A percentile compares a stretch with the other conserved stretches of the same genome.
phyloP scores from a whole-genome alignment of 2,797 vertebrate species.

The Sparidentex hasta region DNA sequence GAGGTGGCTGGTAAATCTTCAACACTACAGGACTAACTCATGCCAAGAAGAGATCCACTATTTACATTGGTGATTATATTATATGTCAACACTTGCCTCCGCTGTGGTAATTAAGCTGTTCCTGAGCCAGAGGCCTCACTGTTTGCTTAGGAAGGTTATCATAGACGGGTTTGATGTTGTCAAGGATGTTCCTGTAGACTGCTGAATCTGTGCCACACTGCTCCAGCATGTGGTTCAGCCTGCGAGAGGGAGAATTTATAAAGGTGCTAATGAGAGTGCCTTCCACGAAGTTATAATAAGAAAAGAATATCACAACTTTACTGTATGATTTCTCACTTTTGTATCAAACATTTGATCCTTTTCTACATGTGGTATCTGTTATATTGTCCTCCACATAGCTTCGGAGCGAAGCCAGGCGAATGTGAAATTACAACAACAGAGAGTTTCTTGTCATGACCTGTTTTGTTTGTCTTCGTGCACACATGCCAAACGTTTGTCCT shows the following conservation, averaged over 20 bases:
- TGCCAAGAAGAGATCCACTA: constrained; percentile 45
- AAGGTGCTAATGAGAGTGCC: constrained; percentile 51
- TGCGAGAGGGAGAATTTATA: not conserved
- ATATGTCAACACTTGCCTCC: constrained; percentile 22
- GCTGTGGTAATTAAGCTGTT: constrained; percentile 25
- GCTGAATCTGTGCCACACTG: not conserved
- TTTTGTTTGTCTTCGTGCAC: not conserved
- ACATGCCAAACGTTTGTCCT: constrained; percentile 8
- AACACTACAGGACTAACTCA: constrained; percentile 6
- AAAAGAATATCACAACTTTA: not conserved
- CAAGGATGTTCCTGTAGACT: not conserved
- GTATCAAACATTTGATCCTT: not conserved
- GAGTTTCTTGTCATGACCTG: constrained; percentile 4
- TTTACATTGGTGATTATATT: constrained; percentile 35
- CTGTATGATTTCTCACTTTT: constrained; percentile 11
- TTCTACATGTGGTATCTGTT: not conserved
- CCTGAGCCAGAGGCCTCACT: constrained; percentile 26
- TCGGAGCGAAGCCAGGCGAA: constrained; percentile 3
- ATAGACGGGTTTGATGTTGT: not conserved
- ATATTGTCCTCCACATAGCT: not conserved
- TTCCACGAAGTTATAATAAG: constrained; percentile 35
- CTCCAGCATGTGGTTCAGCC: constrained; percentile 12
- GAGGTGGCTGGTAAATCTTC: constrained; percentile 76
- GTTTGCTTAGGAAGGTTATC: constrained; percentile 1
- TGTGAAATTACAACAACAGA: constrained; percentile 20